phyloP scores from a whole-genome alignment of 2,113 vertebrate species.

The Amblyopsis rosae region DNA sequence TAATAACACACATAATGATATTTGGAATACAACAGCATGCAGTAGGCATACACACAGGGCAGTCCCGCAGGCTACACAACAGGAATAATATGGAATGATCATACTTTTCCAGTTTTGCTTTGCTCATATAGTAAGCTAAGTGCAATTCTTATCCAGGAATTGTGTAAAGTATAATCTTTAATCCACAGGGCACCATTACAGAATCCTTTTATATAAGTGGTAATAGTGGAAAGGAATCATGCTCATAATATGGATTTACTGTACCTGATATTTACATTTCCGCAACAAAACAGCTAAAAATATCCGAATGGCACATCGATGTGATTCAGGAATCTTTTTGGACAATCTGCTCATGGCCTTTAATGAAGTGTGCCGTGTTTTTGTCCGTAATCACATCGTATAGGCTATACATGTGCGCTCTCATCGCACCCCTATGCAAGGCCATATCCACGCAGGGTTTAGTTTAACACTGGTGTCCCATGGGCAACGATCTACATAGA shows the following conservation, averaged over 20 bases:
- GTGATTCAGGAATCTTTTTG: conserved; percentile 5
- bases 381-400: neutral
- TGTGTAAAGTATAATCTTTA: too few species aligned
- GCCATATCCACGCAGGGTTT: conserved; percentile 13
- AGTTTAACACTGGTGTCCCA: conserved; percentile 28
- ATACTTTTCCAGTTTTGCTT: neutral
- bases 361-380: conserved; percentile 15
- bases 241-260: neutral
- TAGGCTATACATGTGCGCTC: neutral
- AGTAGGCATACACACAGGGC: neutral
- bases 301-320: neutral
- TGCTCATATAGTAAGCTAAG: neutral
- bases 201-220: neutral
- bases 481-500: conserved; percentile 58
- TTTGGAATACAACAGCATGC: too few species aligned
- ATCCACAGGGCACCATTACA: too few species aligned
- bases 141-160: neutral
- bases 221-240: neutral
- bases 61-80: neutral
- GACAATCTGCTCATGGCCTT: conserved; percentile 13
- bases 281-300: too few species aligned
- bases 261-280: too few species aligned
- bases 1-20: too few species aligned
- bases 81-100: neutral
- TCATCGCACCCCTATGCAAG: neutral